These are phyloP conservation scores for Phaonia tiefii DNA, from an alignment of 2,888 invertebrate species.

Conservation along the genomic window DNA sequence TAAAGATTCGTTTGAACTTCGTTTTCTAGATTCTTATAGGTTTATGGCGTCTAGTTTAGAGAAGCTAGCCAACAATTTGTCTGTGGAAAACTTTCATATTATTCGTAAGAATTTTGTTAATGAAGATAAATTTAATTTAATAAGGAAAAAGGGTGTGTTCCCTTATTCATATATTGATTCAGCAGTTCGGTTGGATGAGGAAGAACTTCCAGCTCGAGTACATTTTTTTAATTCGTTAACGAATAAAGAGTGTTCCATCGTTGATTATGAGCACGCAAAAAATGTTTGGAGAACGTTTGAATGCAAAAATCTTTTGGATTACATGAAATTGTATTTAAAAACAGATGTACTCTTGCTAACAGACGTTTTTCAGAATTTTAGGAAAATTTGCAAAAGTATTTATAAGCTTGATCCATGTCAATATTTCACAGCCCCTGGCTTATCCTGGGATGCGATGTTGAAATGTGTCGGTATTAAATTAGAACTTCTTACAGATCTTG, in stretches of 20 bases:
- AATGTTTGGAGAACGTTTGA: constrained; percentile 71
- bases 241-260: constrained; percentile 40
- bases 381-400: constrained; percentile 55
- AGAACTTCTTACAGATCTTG: constrained; percentile 75
- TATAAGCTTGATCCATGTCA: constrained; percentile 40
- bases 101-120: too few species aligned
- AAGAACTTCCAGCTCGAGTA: constrained; percentile 14
- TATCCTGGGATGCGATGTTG: constrained; percentile 76
- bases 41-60: constrained; percentile 57
- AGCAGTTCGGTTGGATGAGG: constrained; percentile 19
- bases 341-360: constrained; percentile 71
- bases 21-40: constrained; percentile 56
- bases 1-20: constrained; percentile 39
- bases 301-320: constrained; percentile 69
- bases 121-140: too few species aligned
- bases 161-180: too few species aligned
- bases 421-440: constrained; percentile 47
- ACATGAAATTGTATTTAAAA: constrained; percentile 72
- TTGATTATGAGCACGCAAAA: constrained; percentile 70
- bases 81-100: too few species aligned
- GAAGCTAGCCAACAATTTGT: too few species aligned
- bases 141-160: too few species aligned
- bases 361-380: constrained; percentile 75
- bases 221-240: constrained; percentile 68
- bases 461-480: constrained; percentile 73